phyloP scores from a whole-genome alignment of 1,140 invertebrate species.

The Calephelis virginiensis region DNA sequence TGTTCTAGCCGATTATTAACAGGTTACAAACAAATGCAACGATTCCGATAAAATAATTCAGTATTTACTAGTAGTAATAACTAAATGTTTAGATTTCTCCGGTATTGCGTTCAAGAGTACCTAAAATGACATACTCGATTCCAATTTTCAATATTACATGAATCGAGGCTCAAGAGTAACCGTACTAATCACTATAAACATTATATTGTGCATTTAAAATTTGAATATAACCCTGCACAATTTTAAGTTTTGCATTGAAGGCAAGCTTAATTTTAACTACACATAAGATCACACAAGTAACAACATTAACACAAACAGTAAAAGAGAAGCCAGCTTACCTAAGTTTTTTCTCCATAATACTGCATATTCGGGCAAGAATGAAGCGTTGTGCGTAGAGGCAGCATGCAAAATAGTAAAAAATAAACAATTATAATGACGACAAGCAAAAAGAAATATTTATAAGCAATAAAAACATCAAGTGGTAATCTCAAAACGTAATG shows the following conservation, averaged over 20 bases:
- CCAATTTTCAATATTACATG: too few relatives aligned
- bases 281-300: conserved; percentile 7
- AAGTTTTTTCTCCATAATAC: conserved; percentile 89
- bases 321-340: conserved; percentile 80
- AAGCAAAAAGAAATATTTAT: conserved; percentile 40
- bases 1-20: too few relatives aligned
- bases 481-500: conserved; percentile 12
- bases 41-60: too few relatives aligned
- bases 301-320: conserved; percentile 30
- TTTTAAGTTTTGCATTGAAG: neutral
- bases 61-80: too few relatives aligned
- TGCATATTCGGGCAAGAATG: conserved; percentile 78
- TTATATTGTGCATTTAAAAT: too few relatives aligned
- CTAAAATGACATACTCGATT: too few relatives aligned
- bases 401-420: conserved; percentile 74
- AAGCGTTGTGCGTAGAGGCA: conserved; percentile 75
- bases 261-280: neutral
- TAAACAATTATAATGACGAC: conserved; percentile 57
- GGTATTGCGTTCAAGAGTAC: too few relatives aligned
- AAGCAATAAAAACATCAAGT: conserved; percentile 6
- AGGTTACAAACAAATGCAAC: too few relatives aligned
- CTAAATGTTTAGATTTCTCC: too few relatives aligned
- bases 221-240: too few relatives aligned
- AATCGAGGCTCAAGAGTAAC: too few relatives aligned
- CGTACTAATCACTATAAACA: too few relatives aligned